phyloP scores from a whole-genome alignment of 2,888 invertebrate species.

The Andrena praecox region DNA sequence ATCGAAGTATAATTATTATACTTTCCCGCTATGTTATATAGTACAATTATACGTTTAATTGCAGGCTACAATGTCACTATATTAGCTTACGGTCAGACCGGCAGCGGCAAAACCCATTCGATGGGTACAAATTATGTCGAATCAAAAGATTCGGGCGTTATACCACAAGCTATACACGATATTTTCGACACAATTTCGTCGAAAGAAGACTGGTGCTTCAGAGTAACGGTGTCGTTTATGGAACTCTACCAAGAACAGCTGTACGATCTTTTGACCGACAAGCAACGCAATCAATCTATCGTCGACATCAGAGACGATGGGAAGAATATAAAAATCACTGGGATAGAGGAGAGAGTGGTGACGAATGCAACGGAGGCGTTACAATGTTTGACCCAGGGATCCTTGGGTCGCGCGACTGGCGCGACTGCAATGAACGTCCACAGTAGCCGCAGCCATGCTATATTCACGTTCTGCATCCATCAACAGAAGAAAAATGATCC shows the following conservation, averaged over 20 bases:
- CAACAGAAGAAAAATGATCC: constrained; percentile 88
- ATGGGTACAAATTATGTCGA: constrained; percentile 94
- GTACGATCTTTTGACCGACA: constrained; percentile 91
- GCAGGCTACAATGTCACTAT: constrained; percentile 96
- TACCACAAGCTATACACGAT: constrained; percentile 93
- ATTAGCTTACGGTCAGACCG: constrained; percentile 97
- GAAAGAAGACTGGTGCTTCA: constrained; percentile 88
- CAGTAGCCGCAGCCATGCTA: constrained; percentile 96
- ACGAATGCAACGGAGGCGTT: constrained; percentile 89
- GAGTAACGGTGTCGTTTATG: constrained; percentile 93
- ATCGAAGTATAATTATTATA: not conserved
- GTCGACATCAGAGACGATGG: constrained; percentile 94
- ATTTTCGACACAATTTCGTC: constrained; percentile 90
- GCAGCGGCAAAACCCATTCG: constrained; percentile 96
- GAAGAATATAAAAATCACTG: constrained; percentile 85
- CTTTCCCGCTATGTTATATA: not conserved
- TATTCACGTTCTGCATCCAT: constrained; percentile 91
- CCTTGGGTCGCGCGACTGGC: constrained; percentile 92
- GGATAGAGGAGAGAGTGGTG: constrained; percentile 89
- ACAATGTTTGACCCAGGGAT: constrained; percentile 89
- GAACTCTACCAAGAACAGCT: constrained; percentile 96
- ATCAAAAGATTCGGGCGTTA: constrained; percentile 91
- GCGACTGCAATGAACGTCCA: constrained; percentile 96
- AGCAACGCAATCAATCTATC: constrained; percentile 89
- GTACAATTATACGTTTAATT: constrained; percentile 2